A percentile compares a stretch with the other conserved stretches of the same genome.
These are phyloP conservation scores for Plusia festucae DNA, from an alignment of 2,888 invertebrate genomes.

Conservation along the genomic window DNA sequence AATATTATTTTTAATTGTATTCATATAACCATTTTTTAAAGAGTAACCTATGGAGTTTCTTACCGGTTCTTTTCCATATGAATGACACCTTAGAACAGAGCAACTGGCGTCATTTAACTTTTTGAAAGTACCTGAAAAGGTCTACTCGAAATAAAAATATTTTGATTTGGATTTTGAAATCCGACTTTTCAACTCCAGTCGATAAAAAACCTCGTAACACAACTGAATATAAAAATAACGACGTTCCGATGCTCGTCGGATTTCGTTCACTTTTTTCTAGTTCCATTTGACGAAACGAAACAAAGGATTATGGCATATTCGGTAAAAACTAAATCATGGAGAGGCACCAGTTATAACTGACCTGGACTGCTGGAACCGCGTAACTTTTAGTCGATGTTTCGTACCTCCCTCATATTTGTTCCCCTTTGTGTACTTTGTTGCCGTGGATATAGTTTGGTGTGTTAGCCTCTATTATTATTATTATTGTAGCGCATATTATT, in stretches of 20 bases:
- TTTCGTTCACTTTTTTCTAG: neutral
- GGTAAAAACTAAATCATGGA: neutral
- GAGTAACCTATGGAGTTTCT: too few relatives aligned
- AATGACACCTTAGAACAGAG: too few relatives aligned
- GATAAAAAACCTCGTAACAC: neutral
- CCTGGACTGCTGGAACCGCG: neutral
- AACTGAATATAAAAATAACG: neutral
- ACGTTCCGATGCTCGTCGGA: neutral
- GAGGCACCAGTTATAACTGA: neutral
- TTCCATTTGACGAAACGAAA: neutral
- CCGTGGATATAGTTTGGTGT: neutral
- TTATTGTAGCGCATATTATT: constrained; percentile 1
- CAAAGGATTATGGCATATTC: neutral
- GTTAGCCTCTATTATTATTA: constrained; percentile 2
- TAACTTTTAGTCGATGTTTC: neutral
- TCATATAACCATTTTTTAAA: too few relatives aligned
- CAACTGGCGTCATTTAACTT: too few relatives aligned
- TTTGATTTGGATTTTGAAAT: too few relatives aligned
- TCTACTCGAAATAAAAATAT: too few relatives aligned
- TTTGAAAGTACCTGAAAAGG: too few relatives aligned
- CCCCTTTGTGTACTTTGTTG: neutral
- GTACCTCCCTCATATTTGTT: neutral
- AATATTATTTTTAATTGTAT: too few relatives aligned
- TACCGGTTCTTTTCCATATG: too few relatives aligned
- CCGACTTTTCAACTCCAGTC: neutral